Base-by-base conservation (phyloP, 2,888 invertebrate species). In the Drosophila acutilabella region DNA sequence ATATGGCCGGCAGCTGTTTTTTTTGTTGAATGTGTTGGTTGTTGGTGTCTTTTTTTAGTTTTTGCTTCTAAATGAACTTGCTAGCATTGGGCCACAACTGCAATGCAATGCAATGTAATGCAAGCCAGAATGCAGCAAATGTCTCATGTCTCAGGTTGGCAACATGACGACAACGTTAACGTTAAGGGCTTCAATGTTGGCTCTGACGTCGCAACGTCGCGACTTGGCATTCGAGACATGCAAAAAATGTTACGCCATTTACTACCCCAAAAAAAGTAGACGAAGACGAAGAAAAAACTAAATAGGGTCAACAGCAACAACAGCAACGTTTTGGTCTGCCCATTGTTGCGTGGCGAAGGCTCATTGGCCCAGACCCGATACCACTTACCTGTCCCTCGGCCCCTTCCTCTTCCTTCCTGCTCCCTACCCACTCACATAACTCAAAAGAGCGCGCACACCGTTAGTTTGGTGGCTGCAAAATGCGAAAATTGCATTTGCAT, bases 371-470 rank as follows among this genome's bases (percentile, higher is more conserved):
- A 81, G 70, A 65, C 72, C 67, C 42, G 48, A 51, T 38, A 50
- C 54, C 62, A 53, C 16, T 36, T 40, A 4, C 57, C 20, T 26
- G 26, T 26, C 7, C 13, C 14, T 7, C 36, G 8, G 16, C 41
- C 26, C 42, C 41, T 5, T 1, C 5, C 6, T 6, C 1, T 1
- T 38, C 41, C 13, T 4, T 11, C 2, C 18, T 0, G 8, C 5
- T 13, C 10, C 38, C 14, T 48, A 53, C 26, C 59, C 52, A 68
- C 64, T 79, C 69, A 74, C 73, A 89, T 88, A 88, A 88, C 88
- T 89, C 88, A 88, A 88, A 89, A 89, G 87, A 87, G 89, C 86
- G 86, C 81, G 86, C 88, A 86, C 86, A 86, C 84, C 89, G 89
- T 89, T 87, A 87, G 88, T 71, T 73, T 74, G 77, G 45, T 80